Evolutionary conservation across 2,113 vertebrate species (phyloP), one percentile per base, ranked within the genome.

Genomic region (Hippocampus abdominalis): DNA sequence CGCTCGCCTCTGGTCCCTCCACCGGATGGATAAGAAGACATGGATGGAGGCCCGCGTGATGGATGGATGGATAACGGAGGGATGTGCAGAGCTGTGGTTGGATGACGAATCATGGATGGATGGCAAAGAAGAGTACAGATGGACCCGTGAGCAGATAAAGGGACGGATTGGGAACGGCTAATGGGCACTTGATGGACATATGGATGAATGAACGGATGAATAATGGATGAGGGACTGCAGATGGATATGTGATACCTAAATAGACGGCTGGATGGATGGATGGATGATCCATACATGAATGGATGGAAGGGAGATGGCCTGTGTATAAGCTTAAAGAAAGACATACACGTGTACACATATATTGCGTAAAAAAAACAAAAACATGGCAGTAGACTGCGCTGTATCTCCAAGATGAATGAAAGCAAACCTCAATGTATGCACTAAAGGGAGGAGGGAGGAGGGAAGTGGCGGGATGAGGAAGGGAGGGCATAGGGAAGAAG

Each of bases 401-500:
- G 32, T 18, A 20, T 1, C 11, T 23, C 27, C 63, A 46, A 25
- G n/a, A 64, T 44, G 21, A 25, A 64, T 44, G 23, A 20, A 60
- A 60, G 23, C 23, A 27, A 27, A 44, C 21, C 42, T 48, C 23
- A 60, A 36, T 16, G n/a, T 46, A 68, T 23, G 36, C 32, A 56
- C 32, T 53, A 3, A 42, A 54, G 29, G 49, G 18, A 67, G 18
- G 46, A 53, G 48, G 64, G 64, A 51, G 23, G 64, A 29, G 16
- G 32, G 18, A 25, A 32, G 11, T 8, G 23, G 32, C 49, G 57
- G 46, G 48, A 16, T 12, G 61, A 66, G 49, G 49, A 32, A 8
- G 46, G 69, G 42, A 39, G 67, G 32, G 71, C 46, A 61, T 64
- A 27, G 67, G 66, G 36, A 69, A 69, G 16, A 68, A 48, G 64